phyloP scores from a whole-genome alignment of 1,140 invertebrate species.

The Euura saliciscinereae region DNA sequence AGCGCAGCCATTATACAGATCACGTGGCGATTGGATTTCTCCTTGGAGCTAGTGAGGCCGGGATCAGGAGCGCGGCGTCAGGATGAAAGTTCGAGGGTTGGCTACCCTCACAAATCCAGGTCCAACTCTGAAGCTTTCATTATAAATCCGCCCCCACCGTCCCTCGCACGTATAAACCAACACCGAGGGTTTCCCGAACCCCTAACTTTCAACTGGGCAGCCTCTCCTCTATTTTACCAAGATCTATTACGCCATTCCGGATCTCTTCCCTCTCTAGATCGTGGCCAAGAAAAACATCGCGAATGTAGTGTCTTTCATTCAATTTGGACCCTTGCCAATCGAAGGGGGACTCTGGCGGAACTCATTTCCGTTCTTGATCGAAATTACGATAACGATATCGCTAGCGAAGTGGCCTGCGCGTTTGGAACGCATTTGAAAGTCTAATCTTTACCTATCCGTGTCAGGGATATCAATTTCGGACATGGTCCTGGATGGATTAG shows the following conservation, averaged over 20 bases:
- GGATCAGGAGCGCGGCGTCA: background rate
- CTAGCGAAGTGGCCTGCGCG: background rate
- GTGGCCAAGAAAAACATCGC: slow-evolving; percentile 46
- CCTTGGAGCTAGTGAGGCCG: slow-evolving; percentile 11
- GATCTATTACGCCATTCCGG: slow-evolving; percentile 54
- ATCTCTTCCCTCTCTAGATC: slow-evolving; percentile 25
- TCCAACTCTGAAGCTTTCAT: slow-evolving; percentile 58
- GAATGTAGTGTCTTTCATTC: slow-evolving; percentile 42
- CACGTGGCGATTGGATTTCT: slow-evolving; percentile 57
- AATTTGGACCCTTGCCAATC: slow-evolving; percentile 46
- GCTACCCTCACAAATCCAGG: slow-evolving; percentile 55
- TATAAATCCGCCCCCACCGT: slow-evolving; percentile 55
- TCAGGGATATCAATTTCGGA: too few relatives aligned
- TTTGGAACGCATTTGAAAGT: background rate
- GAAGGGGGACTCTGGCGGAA: background rate
- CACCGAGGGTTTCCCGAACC: slow-evolving; percentile 36
- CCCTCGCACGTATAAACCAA: slow-evolving; percentile 19
- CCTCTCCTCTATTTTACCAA: slow-evolving; percentile 43
- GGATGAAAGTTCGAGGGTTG: slow-evolving; percentile 25
- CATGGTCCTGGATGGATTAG: too few relatives aligned
- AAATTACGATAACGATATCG: slow-evolving; percentile 3
- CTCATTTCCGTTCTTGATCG: background rate
- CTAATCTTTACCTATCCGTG: too few relatives aligned
- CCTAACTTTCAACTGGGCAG: slow-evolving; percentile 55
- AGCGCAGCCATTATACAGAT: slow-evolving; percentile 55